Evolutionary conservation across 2,113 vertebrate genomes (phyloP).

Genomic region (Rhinoderma darwinii): DNA sequence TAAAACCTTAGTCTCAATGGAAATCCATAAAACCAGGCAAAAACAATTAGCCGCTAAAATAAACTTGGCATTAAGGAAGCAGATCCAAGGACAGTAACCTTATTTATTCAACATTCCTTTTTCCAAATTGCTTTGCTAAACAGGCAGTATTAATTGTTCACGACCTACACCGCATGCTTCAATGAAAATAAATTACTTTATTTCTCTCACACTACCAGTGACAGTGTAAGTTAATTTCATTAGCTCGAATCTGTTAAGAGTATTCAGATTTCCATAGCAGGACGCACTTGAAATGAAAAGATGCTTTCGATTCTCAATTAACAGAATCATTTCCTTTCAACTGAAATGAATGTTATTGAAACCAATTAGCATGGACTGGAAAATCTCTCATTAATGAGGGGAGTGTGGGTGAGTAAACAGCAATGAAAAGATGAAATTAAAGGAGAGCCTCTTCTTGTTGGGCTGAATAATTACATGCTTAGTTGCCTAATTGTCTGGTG

Average conservation of each 20-base stretch:
- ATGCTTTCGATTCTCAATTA: constrained; percentile 96
- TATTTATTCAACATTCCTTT: constrained; percentile 65
- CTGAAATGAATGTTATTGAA: constrained; percentile 99
- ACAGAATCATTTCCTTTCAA: constrained; percentile 98
- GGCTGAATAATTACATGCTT: constrained; percentile 99
- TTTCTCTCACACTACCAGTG: constrained; percentile 88
- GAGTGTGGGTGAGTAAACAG: constrained; percentile 99
- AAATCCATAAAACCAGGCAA: constrained; percentile 41
- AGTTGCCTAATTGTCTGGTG: constrained; percentile 99
- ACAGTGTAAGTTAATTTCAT: constrained; percentile 98
- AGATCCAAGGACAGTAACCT: constrained; percentile 66
- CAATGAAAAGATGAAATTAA: constrained; percentile 99
- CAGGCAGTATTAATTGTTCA: constrained; percentile 87
- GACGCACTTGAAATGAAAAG: constrained; percentile 97
- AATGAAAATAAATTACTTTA: constrained; percentile 98
- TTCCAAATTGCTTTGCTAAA: constrained; percentile 66
- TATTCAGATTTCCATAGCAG: constrained; percentile 89
- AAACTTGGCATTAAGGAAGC: constrained; percentile 64
- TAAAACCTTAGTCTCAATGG: constrained; percentile 34
- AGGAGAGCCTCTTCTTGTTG: constrained; percentile 98
- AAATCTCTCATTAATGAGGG: constrained; percentile 99
- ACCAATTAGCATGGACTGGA: constrained; percentile 99
- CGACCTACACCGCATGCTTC: constrained; percentile 92
- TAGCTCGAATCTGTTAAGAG: constrained; percentile 96
- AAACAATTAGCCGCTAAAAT: constrained; percentile 59